These are phyloP conservation scores for Callipepla californica DNA, from an alignment of 2,113 vertebrate genomes.

Conservation along the genomic window DNA sequence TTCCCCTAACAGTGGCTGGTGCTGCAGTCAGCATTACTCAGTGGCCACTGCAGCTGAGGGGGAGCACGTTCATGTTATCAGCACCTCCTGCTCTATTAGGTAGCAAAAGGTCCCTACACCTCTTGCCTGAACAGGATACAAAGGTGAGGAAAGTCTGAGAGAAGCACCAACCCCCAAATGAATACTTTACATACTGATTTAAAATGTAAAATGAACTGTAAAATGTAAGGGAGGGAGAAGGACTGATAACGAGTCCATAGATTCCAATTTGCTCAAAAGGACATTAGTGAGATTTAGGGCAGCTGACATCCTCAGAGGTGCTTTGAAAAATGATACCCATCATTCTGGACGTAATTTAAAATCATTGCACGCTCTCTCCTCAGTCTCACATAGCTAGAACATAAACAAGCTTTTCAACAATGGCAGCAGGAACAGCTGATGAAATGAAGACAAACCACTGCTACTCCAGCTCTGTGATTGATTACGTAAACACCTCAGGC, in stretches of 20 bases:
- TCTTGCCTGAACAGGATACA: background rate
- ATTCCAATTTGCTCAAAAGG: background rate
- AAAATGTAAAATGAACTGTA: background rate
- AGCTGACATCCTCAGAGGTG: background rate
- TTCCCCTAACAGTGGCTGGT: background rate
- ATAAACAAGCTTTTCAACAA: background rate
- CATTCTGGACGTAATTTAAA: background rate
- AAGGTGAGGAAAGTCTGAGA: background rate
- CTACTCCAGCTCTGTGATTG: background rate
- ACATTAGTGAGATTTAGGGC: background rate
- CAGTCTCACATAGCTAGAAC: background rate
- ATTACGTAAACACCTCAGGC: background rate
- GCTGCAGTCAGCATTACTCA: background rate
- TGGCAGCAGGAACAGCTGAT: background rate
- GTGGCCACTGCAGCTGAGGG: background rate
- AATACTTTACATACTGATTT: background rate
- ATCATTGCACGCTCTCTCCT: background rate
- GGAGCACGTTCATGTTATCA: background rate
- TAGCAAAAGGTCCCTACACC: background rate
- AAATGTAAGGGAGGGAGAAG: background rate
- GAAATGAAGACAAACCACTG: background rate
- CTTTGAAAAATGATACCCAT: background rate
- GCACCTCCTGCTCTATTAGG: background rate
- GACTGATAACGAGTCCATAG: background rate
- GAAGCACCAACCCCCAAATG: background rate